Base-by-base conservation (phyloP, 2,113 vertebrate species). In the Blennius ocellaris region DNA sequence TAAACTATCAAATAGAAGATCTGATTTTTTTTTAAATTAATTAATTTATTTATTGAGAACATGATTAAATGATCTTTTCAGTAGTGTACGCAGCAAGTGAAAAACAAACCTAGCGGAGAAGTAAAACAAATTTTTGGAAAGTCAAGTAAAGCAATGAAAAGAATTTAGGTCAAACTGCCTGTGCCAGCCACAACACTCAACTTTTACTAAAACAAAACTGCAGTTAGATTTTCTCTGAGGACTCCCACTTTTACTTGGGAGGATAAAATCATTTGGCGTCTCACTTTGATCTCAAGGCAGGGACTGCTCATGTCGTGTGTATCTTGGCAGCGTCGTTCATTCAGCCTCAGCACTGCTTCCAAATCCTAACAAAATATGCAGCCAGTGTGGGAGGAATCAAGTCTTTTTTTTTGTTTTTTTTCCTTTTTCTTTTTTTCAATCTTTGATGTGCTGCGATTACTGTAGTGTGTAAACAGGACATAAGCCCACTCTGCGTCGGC, bases 261-360 rank as follows among this genome's bases (percentile, higher is more conserved):
- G 71, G 64, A 67, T 69, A 38, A 78, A 72, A 76, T 59, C 11
- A 49, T 69, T 85, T 74, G 76, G 63, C 69, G 47, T 88, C 53
- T 65, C 48, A n/a, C 76, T 88, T 80, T 76, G 68, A 76, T 74
- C 52, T 45, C 68, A 78, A 65, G 59, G 65, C 30, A 64, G 62
- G 43, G 67, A 44, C 54, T 15, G 55, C 66, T 83, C 65, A 65
- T 65, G 57, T 57, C 12, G 54, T 65, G 69, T 82, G 48, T 75
- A 7, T 82, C 65, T 78, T 80, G 73, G 71, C 79, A 86, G 65
- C 16, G 49, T 37, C 30, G 66, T 45, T 66, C 36, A 38, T 47
- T 74, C 57, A 57, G 57, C 38, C 52, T 14, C 50, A 50, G 58
- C 30, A 65, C 37, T 8, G 75, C 54, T 73, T 66, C 36, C 43